Percentiles rank a stretch among this genome's conserved stretches.
Conservation (phyloP, 2,888 invertebrate species). For the Macrostomum cliftonense region DNA sequence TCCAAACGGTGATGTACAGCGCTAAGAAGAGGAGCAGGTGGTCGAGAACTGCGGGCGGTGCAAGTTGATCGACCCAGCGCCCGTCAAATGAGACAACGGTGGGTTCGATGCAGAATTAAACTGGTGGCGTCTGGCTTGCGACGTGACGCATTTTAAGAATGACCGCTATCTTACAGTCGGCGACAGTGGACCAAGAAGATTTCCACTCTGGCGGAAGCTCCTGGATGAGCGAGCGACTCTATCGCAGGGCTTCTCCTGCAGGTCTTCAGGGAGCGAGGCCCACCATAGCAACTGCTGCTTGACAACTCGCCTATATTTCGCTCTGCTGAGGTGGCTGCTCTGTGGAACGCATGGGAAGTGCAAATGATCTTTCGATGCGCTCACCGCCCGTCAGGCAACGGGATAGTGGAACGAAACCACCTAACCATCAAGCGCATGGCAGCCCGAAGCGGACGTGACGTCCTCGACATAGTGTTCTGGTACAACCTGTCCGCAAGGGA, state of each 20-base stretch:
- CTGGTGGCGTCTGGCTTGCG: constrained; percentile 1
- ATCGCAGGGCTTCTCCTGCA: background rate
- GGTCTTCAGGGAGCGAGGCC: background rate
- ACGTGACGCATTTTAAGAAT: background rate
- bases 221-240: too few relatives aligned
- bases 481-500: constrained; percentile 1
- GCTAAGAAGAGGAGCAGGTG: background rate
- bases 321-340: background rate
- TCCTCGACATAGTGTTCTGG: constrained; percentile 6
- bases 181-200: background rate
- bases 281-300: constrained; percentile 5
- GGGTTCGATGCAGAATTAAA: too few relatives aligned
- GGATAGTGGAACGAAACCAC: constrained; percentile 9
- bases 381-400: constrained; percentile 8
- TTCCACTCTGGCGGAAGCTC: too few relatives aligned
- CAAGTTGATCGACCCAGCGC: background rate
- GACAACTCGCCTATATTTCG: constrained; percentile 6
- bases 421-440: constrained; percentile 5
- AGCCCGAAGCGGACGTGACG: background rate
- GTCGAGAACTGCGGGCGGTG: background rate
- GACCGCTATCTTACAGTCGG: background rate
- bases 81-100: background rate
- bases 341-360: constrained; percentile 5
- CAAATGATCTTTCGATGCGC: constrained; percentile 3
- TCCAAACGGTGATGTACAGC: background rate